Evolutionary conservation across 2,797 vertebrate genomes (phyloP), one percentile per base, ranked within the genome.

Genomic region (Glossophaga mutica): DNA sequence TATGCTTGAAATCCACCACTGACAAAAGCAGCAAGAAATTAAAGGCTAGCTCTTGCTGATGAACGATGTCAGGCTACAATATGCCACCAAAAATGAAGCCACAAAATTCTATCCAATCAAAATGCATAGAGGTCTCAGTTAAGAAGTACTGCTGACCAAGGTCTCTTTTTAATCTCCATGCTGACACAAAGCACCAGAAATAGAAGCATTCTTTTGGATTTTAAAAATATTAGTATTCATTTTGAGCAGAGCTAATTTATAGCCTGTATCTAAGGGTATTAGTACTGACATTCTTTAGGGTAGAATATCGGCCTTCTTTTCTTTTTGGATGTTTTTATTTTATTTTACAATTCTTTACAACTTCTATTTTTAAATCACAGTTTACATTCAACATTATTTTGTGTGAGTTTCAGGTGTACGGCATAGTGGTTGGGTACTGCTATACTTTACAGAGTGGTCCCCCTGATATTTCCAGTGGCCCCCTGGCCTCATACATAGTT

Each of bases 41-140:
- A 73, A 94, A 92, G n/a, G 44, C 55, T 87, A 77, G 55, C 39
- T 95, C 85, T 92, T 94, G 21, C 52, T 83, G 70, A 92, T 74
- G 44, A 78, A 71, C 16, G 65, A 26, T 91, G 22, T 73, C 46
- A 83, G 68, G 70, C 11, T 82, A 68, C 21, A 83, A 57, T 22
- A 65, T n/a, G 89, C 86, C 22, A 84, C 3, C 50, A 65, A 95
- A 81, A 92, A 24, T 15, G 32, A 46, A 59, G 50, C 18, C 29
- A 90, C 4, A 89, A 59, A 46, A 92, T 83, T 78, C 46, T 92
- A 57, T 74, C 42, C 73, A 87, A 78, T 94, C n/a, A 89, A 92
- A 89, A 95, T 37, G 37, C 32, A 76, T 55, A 42, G 12, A 73
- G 12, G 6, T 76, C n/a, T 65, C 10, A 7, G 21, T 9, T 76